Conservation (phyloP, 2,888 invertebrate genomes). For the Adineta ricciae region DNA sequence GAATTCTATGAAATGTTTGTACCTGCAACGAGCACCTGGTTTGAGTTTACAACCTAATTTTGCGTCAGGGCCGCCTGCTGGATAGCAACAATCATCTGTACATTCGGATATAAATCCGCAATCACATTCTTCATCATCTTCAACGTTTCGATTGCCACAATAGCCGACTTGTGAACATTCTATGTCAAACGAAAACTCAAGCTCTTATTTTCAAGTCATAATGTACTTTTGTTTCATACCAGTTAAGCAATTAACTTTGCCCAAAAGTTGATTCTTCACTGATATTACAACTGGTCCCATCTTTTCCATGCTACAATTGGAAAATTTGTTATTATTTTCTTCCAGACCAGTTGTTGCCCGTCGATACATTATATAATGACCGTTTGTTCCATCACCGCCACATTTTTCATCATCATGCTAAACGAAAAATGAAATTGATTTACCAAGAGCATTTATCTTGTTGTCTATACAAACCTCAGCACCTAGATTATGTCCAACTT, state of each 20-base stretch:
- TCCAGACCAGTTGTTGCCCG: conserved; percentile 95
- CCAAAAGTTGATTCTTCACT: conserved; percentile 56
- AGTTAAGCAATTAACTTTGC: conserved; percentile 84
- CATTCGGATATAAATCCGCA: conserved; percentile 79
- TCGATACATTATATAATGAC: conserved; percentile 99
- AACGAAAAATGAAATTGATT: conserved; percentile 34
- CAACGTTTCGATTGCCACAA: conserved; percentile 96
- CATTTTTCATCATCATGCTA: conserved; percentile 71
- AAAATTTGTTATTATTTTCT: conserved; percentile 93
- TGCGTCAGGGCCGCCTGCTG: conserved; percentile 19
- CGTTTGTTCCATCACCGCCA: conserved; percentile 67
- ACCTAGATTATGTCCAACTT: conserved; percentile 98
- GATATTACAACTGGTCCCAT: conserved; percentile 86
- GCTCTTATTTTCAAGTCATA: too few relatives aligned
- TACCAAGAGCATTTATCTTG: neutral
- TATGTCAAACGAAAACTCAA: neutral
- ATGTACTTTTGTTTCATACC: too few relatives aligned
- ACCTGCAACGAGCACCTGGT: conserved; percentile 27
- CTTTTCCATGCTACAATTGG: conserved; percentile 81
- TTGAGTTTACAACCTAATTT: conserved; percentile 31
- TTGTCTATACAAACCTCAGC: conserved; percentile 45
- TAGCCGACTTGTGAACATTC: conserved; percentile 51
- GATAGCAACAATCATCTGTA: conserved; percentile 67
- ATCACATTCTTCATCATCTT: conserved; percentile 93
- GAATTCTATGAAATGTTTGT: neutral